phyloP scores from a whole-genome alignment of 2,888 invertebrate species.

The Ellobium chinense region DNA sequence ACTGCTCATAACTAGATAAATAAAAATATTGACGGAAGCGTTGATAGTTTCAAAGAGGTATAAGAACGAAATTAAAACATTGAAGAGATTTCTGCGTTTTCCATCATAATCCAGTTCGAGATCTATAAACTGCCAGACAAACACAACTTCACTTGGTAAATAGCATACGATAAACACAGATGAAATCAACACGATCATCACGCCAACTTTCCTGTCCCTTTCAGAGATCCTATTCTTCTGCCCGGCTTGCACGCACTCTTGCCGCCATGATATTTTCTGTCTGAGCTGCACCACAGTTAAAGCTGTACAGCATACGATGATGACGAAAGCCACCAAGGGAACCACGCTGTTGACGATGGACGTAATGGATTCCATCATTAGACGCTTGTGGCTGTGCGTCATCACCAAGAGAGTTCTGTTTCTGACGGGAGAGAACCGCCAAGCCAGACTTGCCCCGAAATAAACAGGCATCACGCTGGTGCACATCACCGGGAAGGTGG shows the following conservation, averaged over 20 bases:
- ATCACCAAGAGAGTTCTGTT: neutral
- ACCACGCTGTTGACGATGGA: neutral
- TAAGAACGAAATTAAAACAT: neutral
- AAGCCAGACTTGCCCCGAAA: neutral
- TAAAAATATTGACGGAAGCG: neutral
- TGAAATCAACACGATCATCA: neutral
- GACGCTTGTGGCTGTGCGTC: neutral
- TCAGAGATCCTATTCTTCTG: neutral
- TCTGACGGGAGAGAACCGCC: neutral
- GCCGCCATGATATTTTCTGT: neutral
- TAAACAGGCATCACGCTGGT: neutral
- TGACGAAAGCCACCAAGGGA: neutral
- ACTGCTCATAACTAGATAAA: neutral
- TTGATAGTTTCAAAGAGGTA: neutral
- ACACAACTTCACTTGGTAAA: neutral
- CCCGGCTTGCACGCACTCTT: neutral
- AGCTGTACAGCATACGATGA: neutral
- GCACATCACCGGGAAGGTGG: neutral
- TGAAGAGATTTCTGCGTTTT: neutral
- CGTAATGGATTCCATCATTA: neutral
- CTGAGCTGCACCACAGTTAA: neutral
- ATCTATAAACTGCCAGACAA: neutral
- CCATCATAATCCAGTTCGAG: neutral
- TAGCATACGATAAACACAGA: neutral
- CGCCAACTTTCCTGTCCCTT: neutral